Conservation (phyloP, 2,113 vertebrate species). For the Cricetomys ansorgei region DNA sequence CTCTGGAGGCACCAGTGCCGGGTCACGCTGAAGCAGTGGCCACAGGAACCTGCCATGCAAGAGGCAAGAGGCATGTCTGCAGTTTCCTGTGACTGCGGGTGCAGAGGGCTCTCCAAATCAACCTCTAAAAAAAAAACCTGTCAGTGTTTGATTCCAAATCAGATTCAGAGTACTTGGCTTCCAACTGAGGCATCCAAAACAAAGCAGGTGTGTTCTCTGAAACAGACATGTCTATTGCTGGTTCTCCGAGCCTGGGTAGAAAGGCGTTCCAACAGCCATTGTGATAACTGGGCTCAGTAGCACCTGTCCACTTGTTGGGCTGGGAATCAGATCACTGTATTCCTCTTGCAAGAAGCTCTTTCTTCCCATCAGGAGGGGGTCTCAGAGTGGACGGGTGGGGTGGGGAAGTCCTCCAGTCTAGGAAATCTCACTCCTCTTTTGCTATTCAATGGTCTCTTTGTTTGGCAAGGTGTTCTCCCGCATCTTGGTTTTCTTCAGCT, state of each 20-base stretch:
- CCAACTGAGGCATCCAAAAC: background rate
- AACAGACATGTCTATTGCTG: background rate
- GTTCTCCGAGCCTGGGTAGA: background rate
- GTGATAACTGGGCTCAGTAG: too few relatives aligned
- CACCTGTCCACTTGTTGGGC: background rate
- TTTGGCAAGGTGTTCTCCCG: too few relatives aligned
- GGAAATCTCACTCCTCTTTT: too few relatives aligned
- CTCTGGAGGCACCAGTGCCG: background rate
- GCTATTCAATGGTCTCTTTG: too few relatives aligned
- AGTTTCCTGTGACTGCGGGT: background rate
- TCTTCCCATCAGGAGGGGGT: too few relatives aligned
- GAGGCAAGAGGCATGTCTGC: too few relatives aligned
- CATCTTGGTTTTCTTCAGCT: too few relatives aligned
- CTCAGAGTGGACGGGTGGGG: too few relatives aligned
- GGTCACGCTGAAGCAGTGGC: background rate
- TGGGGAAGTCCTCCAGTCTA: too few relatives aligned
- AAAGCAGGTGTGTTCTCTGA: background rate
- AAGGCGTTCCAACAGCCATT: background rate
- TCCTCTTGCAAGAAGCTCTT: too few relatives aligned
- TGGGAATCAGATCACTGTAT: background rate
- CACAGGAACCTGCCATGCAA: background rate
- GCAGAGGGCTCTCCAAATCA: background rate
- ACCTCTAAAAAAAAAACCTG: background rate
- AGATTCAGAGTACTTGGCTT: background rate
- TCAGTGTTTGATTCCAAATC: background rate